Percentiles rank a stretch among this genome's conserved stretches.
Conservation (phyloP, 2,113 vertebrate genomes). For the Plestiodon gilberti region DNA sequence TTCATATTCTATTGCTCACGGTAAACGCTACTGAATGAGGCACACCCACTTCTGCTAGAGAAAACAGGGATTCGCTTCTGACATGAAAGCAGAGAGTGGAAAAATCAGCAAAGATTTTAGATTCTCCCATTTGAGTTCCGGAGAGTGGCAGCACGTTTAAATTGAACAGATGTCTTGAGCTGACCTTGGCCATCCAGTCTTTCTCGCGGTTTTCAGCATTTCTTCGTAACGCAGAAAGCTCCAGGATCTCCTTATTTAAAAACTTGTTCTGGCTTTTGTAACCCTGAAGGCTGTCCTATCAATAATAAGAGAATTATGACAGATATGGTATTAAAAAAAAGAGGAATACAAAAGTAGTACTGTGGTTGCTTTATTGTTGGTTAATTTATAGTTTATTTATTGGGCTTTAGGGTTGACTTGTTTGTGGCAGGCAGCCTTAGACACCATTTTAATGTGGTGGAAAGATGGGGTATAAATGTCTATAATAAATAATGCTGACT, state of each 20-base stretch:
- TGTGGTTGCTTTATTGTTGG: no score
- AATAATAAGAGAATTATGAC: not conserved
- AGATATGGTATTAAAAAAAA: not conserved
- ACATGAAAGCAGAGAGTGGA: not conserved
- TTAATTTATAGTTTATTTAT: no score
- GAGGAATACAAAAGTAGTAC: no score
- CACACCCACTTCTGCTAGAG: not conserved
- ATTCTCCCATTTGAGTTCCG: not conserved
- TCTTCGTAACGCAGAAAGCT: conserved; percentile 90
- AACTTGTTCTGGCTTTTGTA: conserved; percentile 98
- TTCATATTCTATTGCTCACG: not conserved
- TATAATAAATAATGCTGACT: not conserved
- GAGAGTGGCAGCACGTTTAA: not conserved
- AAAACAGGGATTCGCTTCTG: not conserved
- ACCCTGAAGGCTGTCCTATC: conserved; percentile 92
- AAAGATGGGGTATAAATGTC: no score
- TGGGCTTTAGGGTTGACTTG: no score
- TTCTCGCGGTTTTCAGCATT: conserved; percentile 90
- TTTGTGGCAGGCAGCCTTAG: no score
- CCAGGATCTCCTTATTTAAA: conserved; percentile 97
- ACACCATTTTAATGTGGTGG: no score
- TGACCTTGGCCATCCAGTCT: conserved; percentile 90
- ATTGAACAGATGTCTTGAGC: not conserved
- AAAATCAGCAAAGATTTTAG: not conserved
- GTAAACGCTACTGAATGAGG: not conserved